phyloP scores from a whole-genome alignment of 1,140 invertebrate species.

The Apis dorsata region DNA sequence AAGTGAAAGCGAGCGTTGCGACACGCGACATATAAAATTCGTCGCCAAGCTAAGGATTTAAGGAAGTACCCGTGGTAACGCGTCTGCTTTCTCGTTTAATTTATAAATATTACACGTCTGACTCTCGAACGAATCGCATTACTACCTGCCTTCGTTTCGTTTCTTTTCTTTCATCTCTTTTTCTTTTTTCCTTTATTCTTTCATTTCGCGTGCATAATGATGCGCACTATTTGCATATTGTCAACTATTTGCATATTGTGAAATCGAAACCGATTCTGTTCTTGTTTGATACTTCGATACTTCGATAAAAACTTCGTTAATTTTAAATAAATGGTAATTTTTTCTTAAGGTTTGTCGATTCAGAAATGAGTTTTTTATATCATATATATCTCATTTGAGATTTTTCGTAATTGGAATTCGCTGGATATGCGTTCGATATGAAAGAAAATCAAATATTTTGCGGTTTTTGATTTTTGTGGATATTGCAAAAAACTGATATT shows the following conservation, averaged over 20 bases:
- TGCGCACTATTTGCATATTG: neutral
- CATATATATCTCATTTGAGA: too few species aligned
- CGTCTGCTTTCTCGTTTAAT: slow-evolving; percentile 46
- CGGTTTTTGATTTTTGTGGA: neutral
- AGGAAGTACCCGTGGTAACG: slow-evolving; percentile 33
- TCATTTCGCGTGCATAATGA: neutral
- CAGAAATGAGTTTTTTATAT: neutral
- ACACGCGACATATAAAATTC: slow-evolving; percentile 53
- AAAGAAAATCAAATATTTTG: neutral
- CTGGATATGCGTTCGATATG: neutral
- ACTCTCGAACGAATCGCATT: slow-evolving; percentile 15
- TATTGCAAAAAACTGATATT: neutral
- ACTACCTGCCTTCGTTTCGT: neutral
- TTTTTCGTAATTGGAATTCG: neutral
- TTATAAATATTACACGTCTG: slow-evolving; percentile 45
- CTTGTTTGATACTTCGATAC: neutral
- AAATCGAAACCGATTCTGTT: slow-evolving; percentile 1
- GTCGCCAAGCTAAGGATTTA: slow-evolving; percentile 34
- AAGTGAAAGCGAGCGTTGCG: slow-evolving; percentile 59
- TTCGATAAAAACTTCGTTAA: neutral
- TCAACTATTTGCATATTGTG: neutral
- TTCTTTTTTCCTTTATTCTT: too few species aligned
- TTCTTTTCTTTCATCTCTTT: neutral
- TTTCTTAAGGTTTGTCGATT: neutral
- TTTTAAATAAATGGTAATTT: neutral